A percentile compares a stretch with the other conserved stretches of the same genome.
phyloP scores from a whole-genome alignment of 1,140 invertebrate genomes.

The Pachyrhynchus sulphureomaculatus region DNA sequence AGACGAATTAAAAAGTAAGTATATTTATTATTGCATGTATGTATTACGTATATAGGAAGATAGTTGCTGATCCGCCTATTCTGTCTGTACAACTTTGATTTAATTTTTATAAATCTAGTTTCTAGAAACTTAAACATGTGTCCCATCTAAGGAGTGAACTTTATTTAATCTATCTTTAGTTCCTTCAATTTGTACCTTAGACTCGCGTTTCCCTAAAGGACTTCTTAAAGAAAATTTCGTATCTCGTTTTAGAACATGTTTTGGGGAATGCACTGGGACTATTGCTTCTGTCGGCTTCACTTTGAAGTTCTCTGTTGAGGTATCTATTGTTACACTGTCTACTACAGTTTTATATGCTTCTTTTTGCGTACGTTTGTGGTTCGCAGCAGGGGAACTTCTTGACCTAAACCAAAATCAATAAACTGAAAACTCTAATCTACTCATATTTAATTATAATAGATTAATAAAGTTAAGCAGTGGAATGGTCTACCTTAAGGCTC shows the following conservation, averaged over 20 bases:
- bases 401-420: conserved; percentile 4
- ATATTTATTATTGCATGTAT: too few species aligned
- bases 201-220: conserved; percentile 42
- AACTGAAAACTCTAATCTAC: too few species aligned
- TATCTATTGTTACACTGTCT: neutral
- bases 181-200: conserved; percentile 41
- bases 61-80: too few species aligned
- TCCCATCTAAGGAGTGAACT: conserved; percentile 42
- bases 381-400: conserved; percentile 16
- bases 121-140: conserved; percentile 34
- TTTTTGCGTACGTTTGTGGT: conserved; percentile 12
- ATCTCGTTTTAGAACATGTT: conserved; percentile 39
- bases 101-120: too few species aligned
- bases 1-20: too few species aligned
- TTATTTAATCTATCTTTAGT: conserved; percentile 34
- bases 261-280: conserved; percentile 46
- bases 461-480: neutral
- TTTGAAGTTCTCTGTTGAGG: conserved; percentile 33
- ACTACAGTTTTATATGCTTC: neutral
- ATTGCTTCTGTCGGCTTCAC: conserved; percentile 25
- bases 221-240: conserved; percentile 46
- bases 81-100: too few species aligned
- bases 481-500: too few species aligned
- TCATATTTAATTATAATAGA: too few species aligned
- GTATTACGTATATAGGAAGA: too few species aligned